Percentiles rank a stretch among this genome's conserved stretches.
Conservation (phyloP, 2,113 vertebrate species). For the Ceuthmochares aereus region DNA sequence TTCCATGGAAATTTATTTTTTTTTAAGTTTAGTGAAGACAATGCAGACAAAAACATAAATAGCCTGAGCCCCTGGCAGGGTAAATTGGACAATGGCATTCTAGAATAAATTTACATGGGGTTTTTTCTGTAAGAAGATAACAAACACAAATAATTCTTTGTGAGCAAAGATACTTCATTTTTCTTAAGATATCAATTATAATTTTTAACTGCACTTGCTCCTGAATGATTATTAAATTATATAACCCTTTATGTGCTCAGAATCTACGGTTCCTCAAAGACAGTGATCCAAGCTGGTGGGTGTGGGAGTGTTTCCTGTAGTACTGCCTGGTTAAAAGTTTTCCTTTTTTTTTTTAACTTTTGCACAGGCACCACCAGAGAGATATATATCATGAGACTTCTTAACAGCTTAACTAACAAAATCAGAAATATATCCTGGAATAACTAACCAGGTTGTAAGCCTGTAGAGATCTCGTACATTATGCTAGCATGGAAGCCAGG, state of each 20-base stretch:
- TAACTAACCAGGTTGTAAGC: background rate
- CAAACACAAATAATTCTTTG: background rate
- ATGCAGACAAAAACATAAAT: constrained; percentile 60
- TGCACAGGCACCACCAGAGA: background rate
- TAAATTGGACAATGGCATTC: constrained; percentile 28
- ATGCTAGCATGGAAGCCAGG: background rate
- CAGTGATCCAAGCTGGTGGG: background rate
- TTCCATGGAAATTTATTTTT: constrained; percentile 55
- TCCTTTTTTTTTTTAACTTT: background rate
- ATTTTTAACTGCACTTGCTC: background rate
- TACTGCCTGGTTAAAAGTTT: background rate
- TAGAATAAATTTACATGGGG: background rate
- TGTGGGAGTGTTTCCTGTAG: background rate
- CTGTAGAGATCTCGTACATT: background rate
- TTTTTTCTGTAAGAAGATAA: background rate
- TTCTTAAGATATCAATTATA: background rate
- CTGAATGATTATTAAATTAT: background rate
- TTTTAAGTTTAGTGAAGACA: constrained; percentile 44
- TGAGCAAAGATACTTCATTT: background rate
- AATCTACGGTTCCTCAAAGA: background rate
- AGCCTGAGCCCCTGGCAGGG: constrained; percentile 31
- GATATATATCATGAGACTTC: background rate
- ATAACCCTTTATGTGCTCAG: background rate
- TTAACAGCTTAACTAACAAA: background rate
- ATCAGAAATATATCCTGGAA: background rate